Base-by-base conservation (phyloP, 2,113 vertebrate species). In the Phyllostomus discolor region DNA sequence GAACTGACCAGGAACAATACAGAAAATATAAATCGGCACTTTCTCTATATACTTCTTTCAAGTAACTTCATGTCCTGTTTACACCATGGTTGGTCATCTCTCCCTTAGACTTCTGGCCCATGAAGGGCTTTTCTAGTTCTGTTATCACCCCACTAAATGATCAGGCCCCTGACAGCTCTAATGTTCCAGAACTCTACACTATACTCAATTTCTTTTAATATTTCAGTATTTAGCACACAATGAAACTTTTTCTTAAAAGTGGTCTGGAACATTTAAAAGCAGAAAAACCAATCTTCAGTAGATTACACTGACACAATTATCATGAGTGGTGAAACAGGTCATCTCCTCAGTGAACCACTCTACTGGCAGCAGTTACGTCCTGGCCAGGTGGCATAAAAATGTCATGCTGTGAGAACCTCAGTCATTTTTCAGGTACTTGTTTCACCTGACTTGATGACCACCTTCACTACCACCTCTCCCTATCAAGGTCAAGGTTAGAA, bases 211-310 rank as follows among this genome's bases (percentile, higher is more conserved):
- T 86, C 85, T 88, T 41, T 24, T 41, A 79, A 66, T 66, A 95
- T 26, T 95, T 52, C 52, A 91, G 24, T 88, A 95, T 91, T 95
- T 80, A 89, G 64, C 38, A 96, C 24, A 96, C 20, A 96, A 83
- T 57, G 50, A 54, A 88, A 95, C 11, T 35, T 91, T 46, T 93
- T 78, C 70, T 92, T 94, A 80, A 33, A 78, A 54, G 46, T 91
- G 66, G 93, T 31, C 19, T 88, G 28, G 54, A 75, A 70, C 70
- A 6, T 85, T 72, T 88, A 48, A 85, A 93, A 57, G 31, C 35
- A 83, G 59, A 54, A 78, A 78, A 84, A 67, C 24, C 1, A 88
- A 17, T 52, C 66, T 88, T 46, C 67, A 35, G 5, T n/a, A 83
- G 10, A 73, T 67, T 73, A 85, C 62, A 73, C 38, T 91, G n/a